These are phyloP conservation scores for Eretmochelys imbricata DNA, from an alignment of 2,113 vertebrate genomes.

Conservation along the genomic window DNA sequence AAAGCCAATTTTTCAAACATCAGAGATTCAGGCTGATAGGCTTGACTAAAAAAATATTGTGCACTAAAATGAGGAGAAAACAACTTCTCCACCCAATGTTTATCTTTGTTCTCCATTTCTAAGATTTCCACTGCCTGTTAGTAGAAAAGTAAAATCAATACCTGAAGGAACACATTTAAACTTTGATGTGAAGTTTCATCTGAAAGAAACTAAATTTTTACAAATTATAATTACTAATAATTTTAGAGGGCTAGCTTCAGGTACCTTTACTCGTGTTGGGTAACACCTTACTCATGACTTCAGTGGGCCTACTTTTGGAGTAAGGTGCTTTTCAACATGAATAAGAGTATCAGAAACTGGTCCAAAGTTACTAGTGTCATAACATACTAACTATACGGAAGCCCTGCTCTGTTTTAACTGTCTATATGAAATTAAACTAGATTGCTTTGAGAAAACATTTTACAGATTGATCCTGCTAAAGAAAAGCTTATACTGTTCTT, in stretches of 20 bases:
- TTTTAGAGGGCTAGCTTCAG: neutral
- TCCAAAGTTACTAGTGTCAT: neutral
- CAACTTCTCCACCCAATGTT: slow-evolving; percentile 69
- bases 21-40: slow-evolving; percentile 23
- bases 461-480: neutral
- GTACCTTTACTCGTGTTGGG: neutral
- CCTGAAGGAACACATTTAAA: neutral
- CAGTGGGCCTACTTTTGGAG: neutral
- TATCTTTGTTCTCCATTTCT: slow-evolving; percentile 33
- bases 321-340: neutral
- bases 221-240: neutral
- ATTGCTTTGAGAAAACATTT: neutral
- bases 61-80: slow-evolving; percentile 59
- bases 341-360: fast-evolving
- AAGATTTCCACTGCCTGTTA: slow-evolving; percentile 16
- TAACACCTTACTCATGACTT: neutral
- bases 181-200: neutral
- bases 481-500: neutral
- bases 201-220: neutral
- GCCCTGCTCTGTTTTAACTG: neutral
- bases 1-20: slow-evolving; percentile 49
- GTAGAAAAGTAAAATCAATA: neutral
- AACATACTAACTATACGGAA: neutral
- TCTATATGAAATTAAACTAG: neutral
- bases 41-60: slow-evolving; percentile 43